Conservation (phyloP, 2,888 invertebrate genomes). For the Axea sp. region DNA sequence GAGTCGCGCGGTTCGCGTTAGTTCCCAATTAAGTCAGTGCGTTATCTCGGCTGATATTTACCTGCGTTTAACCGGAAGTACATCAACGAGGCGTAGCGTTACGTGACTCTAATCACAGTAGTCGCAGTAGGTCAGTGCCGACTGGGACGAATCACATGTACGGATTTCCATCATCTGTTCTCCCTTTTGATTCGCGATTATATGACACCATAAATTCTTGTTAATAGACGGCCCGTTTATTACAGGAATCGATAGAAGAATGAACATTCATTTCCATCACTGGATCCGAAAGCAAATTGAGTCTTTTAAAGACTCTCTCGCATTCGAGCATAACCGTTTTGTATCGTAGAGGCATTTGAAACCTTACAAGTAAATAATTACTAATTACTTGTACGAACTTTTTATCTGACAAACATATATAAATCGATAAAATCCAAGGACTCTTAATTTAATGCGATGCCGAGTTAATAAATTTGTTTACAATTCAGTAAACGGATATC, state of each 20-base stretch:
- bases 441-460: too few species aligned
- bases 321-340: too few species aligned
- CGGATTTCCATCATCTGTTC: constrained; percentile 30
- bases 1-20: background rate
- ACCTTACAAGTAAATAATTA: too few species aligned
- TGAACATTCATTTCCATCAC: constrained; percentile 9
- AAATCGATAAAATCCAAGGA: too few species aligned
- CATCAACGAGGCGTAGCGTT: constrained; percentile 66
- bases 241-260: constrained; percentile 2
- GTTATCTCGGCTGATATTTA: constrained; percentile 56
- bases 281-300: too few species aligned
- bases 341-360: too few species aligned
- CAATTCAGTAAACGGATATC: too few species aligned
- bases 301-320: too few species aligned
- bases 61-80: constrained; percentile 64
- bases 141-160: constrained; percentile 49
- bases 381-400: too few species aligned
- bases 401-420: too few species aligned
- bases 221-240: constrained; percentile 3
- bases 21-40: constrained; percentile 15
- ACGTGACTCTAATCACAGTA: constrained; percentile 66
- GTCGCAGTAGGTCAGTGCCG: constrained; percentile 69
- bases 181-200: constrained; percentile 31
- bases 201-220: constrained; percentile 28
- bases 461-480: too few species aligned